A percentile compares a stretch with the other conserved stretches of the same genome.
phyloP scores from a whole-genome alignment of 2,113 vertebrate genomes.

The Hystrix brachyura region DNA sequence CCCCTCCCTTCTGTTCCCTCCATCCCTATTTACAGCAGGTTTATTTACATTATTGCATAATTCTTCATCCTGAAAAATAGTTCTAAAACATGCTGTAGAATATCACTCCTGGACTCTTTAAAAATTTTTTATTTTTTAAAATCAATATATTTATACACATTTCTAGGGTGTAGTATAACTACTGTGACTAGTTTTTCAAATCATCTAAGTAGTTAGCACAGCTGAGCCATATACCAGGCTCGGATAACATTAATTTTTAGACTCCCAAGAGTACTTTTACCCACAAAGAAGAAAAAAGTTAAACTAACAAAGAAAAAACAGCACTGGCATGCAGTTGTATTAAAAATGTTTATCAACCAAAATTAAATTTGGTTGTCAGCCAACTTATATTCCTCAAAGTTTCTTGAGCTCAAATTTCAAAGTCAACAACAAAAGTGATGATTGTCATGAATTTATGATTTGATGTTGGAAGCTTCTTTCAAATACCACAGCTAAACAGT shows the following conservation, averaged over 20 bases:
- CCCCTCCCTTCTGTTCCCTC: too few relatives aligned
- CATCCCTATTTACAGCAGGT: too few relatives aligned
- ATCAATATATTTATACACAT: background rate
- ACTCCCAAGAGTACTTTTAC: background rate
- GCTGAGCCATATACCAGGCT: background rate
- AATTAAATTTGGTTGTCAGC: constrained; percentile 2
- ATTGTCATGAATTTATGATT: background rate
- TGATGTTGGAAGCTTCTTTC: constrained; percentile 53
- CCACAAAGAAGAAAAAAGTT: constrained; percentile 25
- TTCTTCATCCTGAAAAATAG: constrained; percentile 40
- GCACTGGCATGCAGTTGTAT: background rate
- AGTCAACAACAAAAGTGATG: constrained; percentile 39
- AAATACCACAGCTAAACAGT: background rate
- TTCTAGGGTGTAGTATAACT: background rate
- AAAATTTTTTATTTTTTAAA: background rate
- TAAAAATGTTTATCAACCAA: constrained; percentile 49
- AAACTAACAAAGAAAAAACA: constrained; percentile 36
- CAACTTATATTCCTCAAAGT: constrained; percentile 51
- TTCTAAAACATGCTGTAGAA: constrained; percentile 15
- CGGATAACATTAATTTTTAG: constrained; percentile 30
- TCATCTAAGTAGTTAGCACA: background rate
- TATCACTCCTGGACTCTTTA: background rate
- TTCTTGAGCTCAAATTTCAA: constrained; percentile 56
- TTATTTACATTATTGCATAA: background rate
- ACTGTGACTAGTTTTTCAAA: background rate